Evolutionary conservation across 1,140 invertebrate species (phyloP).

Genomic region (Drosophila mayri): DNA sequence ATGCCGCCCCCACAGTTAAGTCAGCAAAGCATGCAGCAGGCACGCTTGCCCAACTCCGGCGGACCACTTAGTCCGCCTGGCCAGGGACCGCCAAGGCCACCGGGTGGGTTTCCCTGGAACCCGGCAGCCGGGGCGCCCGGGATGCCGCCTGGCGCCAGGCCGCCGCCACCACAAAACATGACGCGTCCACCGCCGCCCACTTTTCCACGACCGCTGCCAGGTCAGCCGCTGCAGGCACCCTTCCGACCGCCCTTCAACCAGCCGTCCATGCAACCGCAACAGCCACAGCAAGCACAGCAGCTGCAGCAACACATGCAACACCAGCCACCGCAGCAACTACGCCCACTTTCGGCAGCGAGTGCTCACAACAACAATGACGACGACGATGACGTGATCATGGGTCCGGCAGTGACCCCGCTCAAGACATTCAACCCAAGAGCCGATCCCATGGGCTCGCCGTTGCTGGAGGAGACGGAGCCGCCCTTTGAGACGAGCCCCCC

Average conservation of each 20-base stretch:
- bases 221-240: conserved; percentile 67
- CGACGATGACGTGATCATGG: conserved; percentile 83
- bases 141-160: conserved; percentile 55
- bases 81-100: conserved; percentile 72
- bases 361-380: conserved; percentile 71
- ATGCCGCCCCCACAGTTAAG: conserved; percentile 63
- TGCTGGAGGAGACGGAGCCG: conserved; percentile 72
- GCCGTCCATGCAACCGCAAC: conserved; percentile 87
- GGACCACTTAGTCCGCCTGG: conserved; percentile 74
- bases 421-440: conserved; percentile 56
- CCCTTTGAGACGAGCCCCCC: conserved; percentile 56
- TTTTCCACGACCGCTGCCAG: conserved; percentile 64
- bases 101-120: conserved; percentile 75
- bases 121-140: conserved; percentile 55
- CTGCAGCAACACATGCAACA: conserved; percentile 88
- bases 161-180: conserved; percentile 73
- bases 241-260: conserved; percentile 86
- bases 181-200: conserved; percentile 65
- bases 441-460: conserved; percentile 72
- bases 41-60: conserved; percentile 55
- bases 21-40: conserved; percentile 62
- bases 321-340: conserved; percentile 57
- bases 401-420: conserved; percentile 73
- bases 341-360: conserved; percentile 61
- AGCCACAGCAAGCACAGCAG: conserved; percentile 58